These are phyloP conservation scores for Anguilla anguilla DNA, from an alignment of 2,797 vertebrate species.

Conservation along the genomic window DNA sequence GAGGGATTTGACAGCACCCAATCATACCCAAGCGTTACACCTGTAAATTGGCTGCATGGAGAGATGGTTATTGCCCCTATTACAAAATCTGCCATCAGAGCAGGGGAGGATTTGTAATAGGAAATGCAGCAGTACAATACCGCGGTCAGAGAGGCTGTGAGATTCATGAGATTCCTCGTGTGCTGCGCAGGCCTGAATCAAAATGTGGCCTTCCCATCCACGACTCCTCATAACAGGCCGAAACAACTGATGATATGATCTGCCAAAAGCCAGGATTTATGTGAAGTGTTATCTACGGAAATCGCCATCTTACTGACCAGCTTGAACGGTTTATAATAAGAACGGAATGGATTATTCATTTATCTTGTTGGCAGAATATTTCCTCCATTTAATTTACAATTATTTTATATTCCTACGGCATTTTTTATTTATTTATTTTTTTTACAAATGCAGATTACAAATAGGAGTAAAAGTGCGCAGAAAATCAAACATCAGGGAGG, in stretches of 20 bases:
- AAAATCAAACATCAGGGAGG: background rate
- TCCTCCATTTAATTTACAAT: background rate
- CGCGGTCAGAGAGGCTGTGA: slow-evolving; percentile 44
- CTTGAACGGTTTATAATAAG: background rate
- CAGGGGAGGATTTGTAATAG: background rate
- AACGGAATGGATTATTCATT: background rate
- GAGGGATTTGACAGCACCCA: background rate
- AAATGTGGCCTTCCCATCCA: background rate
- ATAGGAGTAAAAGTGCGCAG: background rate
- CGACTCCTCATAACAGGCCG: background rate
- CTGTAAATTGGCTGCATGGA: slow-evolving; percentile 39
- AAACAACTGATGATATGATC: background rate
- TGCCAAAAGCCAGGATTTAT: background rate
- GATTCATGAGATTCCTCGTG: slow-evolving; percentile 34
- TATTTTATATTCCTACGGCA: too few species aligned
- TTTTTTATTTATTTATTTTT: too few species aligned
- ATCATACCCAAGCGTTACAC: slow-evolving; percentile 34
- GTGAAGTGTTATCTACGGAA: background rate
- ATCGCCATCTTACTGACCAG: background rate
- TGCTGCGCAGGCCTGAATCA: slow-evolving; percentile 38
- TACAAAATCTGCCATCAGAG: background rate
- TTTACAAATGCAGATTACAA: background rate
- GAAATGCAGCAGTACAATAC: slow-evolving; percentile 21
- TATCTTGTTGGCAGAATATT: background rate
- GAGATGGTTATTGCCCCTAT: slow-evolving; percentile 51